Evolutionary conservation across 1,140 invertebrate species (phyloP), one percentile per base, ranked within the genome.

Genomic region (Atta cephalotes): DNA sequence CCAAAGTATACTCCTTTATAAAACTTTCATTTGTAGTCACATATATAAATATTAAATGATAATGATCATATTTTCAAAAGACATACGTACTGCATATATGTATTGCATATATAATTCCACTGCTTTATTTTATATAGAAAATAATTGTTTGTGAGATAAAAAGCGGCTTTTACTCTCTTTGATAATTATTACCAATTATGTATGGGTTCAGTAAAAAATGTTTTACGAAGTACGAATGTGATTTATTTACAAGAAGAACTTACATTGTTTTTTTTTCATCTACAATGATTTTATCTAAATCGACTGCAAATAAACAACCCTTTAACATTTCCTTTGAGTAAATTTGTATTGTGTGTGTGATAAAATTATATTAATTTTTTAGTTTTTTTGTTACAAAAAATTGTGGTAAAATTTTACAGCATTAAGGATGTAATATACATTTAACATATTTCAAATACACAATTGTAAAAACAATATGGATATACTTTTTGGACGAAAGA

Each of bases 171-270:
- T 87, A 80, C 53, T 77, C 10, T 65, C 58, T 31, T 76, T 53
- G 60, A 63, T 25, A n/a, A 39, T 86, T 71, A 66, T 80, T 31
- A 56, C 39, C n/a, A 28, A 68, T 85, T 66, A 88, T 39, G 78
- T 56, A 28, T 63, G 53, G 60, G 68, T 81, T 86, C 70, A 79
- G 63, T 28, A 66, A 62, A 81, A 45, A 65, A 88, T 45, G 71
- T 58, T 81, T 60, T 86, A 63, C 65, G 39, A 85, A 84, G 87
- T 90, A 79, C 72, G 77, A 86, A 90, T 86, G 72, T 86, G 82
- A 84, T 92, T 91, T 93, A 92, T 90, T 91, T 91, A 88, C 79
- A 90, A 90, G 31, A 91, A 85, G 87, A 84, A 88, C 56, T 86
- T 90, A 88, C 78, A 86, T 56, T 84, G 60, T 58, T 80, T 85